These are phyloP conservation scores for Lasioglossum pauxillum DNA, from an alignment of 2,888 invertebrate species.

Conservation along the genomic window DNA sequence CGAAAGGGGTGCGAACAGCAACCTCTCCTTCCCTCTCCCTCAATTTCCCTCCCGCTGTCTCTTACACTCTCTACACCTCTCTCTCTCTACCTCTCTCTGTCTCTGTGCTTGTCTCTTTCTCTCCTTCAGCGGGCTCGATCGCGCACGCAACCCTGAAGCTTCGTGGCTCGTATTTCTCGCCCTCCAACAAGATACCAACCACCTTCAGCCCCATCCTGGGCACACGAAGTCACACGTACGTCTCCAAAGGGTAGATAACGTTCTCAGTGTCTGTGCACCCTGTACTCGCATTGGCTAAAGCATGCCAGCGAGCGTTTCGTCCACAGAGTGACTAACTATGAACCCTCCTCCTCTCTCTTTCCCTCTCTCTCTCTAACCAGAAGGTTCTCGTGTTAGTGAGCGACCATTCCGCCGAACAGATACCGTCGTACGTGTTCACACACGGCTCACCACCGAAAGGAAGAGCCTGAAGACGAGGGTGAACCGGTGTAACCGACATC, in stretches of 20 bases:
- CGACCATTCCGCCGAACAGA: conserved; percentile 18
- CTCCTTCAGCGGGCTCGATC: conserved; percentile 61
- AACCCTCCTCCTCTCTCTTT: neutral
- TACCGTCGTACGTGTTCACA: conserved; percentile 52
- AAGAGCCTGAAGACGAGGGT: conserved; percentile 27
- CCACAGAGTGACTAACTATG: conserved; percentile 47
- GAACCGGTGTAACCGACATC: conserved; percentile 60
- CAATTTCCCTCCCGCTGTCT: neutral
- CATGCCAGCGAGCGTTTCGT: neutral
- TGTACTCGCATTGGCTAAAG: neutral
- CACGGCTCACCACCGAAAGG: conserved; percentile 9
- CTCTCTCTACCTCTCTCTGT: neutral
- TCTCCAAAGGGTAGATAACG: conserved; percentile 47
- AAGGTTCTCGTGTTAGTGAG: neutral
- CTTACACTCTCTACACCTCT: neutral
- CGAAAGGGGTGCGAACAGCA: conserved; percentile 71
- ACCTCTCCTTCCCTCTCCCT: conserved; percentile 17
- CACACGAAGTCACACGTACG: conserved; percentile 9
- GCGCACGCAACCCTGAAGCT: conserved; percentile 73
- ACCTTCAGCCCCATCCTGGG: conserved; percentile 73
- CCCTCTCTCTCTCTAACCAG: neutral
- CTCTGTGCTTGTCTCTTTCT: conserved; percentile 11
- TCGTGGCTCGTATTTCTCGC: conserved; percentile 75
- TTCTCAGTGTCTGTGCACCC: conserved; percentile 22
- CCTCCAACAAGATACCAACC: conserved; percentile 77